A percentile compares a stretch with the other conserved stretches of the same genome.
These are phyloP conservation scores for Nesidiocoris tenuis DNA, from an alignment of 2,888 invertebrate species.

Conservation along the genomic window DNA sequence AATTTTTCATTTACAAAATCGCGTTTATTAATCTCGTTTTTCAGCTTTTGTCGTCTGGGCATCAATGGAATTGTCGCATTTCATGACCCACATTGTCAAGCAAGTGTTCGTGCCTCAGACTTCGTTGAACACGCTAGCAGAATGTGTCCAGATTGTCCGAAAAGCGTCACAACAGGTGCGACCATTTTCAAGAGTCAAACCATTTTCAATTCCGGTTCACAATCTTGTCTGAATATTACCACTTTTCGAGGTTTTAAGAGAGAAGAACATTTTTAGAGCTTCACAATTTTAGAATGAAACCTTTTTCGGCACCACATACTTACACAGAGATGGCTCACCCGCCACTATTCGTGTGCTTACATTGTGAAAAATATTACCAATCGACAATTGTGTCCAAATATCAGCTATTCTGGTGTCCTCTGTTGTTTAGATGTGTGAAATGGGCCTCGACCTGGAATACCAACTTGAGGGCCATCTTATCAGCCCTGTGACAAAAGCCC, in stretches of 20 bases:
- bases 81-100: constrained; percentile 78
- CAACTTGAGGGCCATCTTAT: constrained; percentile 84
- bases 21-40: no score
- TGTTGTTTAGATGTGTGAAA: constrained; percentile 52
- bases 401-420: no score
- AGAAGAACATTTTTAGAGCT: no score
- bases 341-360: no score
- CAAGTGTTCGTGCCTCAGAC: constrained; percentile 90
- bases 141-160: constrained; percentile 79
- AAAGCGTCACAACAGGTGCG: constrained; percentile 55
- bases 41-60: constrained; percentile 88
- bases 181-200: neutral
- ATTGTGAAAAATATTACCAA: no score
- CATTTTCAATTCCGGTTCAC: neutral
- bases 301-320: no score
- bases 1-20: no score
- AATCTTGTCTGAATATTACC: no score
- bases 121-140: constrained; percentile 76
- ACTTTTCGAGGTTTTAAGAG: no score
- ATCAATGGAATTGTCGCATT: constrained; percentile 74
- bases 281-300: no score
- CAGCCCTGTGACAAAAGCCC: constrained; percentile 70
- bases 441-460: constrained; percentile 88
- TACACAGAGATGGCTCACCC: no score
- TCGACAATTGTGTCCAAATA: no score